Percentiles rank a stretch among this genome's conserved stretches.
Conservation (phyloP, 1,140 invertebrate genomes). For the Ganaspis sp. region DNA sequence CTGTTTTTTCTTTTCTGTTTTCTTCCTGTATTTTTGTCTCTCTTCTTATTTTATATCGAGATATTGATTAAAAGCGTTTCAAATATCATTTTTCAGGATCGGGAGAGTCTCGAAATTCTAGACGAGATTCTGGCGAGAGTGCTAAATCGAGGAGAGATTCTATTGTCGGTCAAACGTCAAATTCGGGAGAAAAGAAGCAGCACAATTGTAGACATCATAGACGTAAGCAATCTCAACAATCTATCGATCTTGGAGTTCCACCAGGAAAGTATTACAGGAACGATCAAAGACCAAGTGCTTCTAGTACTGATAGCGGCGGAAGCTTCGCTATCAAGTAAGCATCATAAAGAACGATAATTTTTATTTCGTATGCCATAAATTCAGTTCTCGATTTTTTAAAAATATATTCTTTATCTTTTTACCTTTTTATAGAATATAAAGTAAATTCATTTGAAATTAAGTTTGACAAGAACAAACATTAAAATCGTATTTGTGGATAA, state of each 20-base stretch:
- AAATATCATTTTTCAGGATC: constrained; percentile 61
- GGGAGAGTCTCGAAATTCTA: constrained; percentile 69
- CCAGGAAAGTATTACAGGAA: constrained; percentile 77
- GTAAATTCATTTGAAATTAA: too few relatives aligned
- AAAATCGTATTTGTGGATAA: too few relatives aligned
- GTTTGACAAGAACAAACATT: too few relatives aligned
- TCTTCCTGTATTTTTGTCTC: too few relatives aligned
- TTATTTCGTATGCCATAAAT: too few relatives aligned
- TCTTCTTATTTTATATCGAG: too few relatives aligned
- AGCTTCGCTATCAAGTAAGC: constrained; percentile 70
- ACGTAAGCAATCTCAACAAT: constrained; percentile 77
- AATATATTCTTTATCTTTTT: too few relatives aligned
- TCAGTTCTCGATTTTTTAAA: too few relatives aligned
- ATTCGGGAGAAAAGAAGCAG: constrained; percentile 68
- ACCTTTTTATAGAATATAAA: too few relatives aligned
- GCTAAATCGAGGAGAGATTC: constrained; percentile 81
- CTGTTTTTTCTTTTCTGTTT: neutral
- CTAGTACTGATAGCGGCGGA: constrained; percentile 82
- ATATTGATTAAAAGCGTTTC: constrained; percentile 8
- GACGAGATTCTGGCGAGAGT: constrained; percentile 82
- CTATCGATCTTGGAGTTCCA: constrained; percentile 77
- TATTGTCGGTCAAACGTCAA: constrained; percentile 73
- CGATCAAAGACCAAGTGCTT: constrained; percentile 86
- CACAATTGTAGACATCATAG: constrained; percentile 74
- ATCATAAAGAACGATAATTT: constrained; percentile 9